Evolutionary conservation across 2,797 vertebrate species (phyloP), one percentile per base, ranked within the genome.

Genomic region (Rhyacichthys aspro): DNA sequence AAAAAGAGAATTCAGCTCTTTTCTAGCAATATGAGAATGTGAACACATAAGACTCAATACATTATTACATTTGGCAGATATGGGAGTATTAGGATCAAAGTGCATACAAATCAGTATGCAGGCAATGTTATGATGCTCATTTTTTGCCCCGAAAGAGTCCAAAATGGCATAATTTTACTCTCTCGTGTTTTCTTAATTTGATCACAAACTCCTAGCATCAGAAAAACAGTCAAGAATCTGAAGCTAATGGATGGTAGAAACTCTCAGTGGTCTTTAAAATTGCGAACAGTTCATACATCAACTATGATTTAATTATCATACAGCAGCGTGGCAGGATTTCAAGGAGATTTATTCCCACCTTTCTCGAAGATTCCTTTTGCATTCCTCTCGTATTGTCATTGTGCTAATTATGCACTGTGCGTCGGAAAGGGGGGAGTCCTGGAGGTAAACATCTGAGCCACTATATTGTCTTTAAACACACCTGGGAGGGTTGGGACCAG

Each of bases 371-470:
- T 3, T 33, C n/a, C 5, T 34, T 48, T 33, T 15, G 47, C 7
- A 52, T 52, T 52, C 34, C 11, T 56, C 28, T 36, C 34, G 54
- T 7, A 45, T 42, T 57, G 53, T 46, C 45, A 28, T n/a, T 42
- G 41, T 46, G 45, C 45, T 45, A 60, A 73, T 56, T 28, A 43
- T 9, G 43, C 49, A 8, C 34, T 19, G 14, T 6, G 50, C 11
- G 18, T 41, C n/a, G 1, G 15, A 58, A 17, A 11, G n/a, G 32
- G 43, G 9, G 16, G 32, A 2, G 58, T 74, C 66, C 70, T 68
- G 0, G 16, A 75, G 67, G 71, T 73, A 61, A 79, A 79, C 70
- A 83, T 64, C 72, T 82, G 78, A 55, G 65, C 50, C 12, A 18
- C 10, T 59, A 37, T 63, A 47, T 5, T 18, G 34, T 32, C 19